phyloP scores from a whole-genome alignment of 2,797 vertebrate species.

The Sciurus carolinensis region DNA sequence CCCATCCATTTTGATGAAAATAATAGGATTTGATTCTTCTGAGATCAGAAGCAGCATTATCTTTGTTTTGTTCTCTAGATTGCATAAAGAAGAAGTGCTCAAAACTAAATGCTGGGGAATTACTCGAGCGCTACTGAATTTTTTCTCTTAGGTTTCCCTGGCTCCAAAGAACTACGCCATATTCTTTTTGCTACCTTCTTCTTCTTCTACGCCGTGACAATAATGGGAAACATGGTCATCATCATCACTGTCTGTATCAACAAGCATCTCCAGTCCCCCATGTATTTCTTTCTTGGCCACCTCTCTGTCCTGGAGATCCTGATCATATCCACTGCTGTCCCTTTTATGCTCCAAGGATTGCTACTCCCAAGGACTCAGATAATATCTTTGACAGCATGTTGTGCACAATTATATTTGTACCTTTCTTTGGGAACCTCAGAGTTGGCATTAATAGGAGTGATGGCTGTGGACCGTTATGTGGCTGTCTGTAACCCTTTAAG shows the following conservation, averaged over 20 bases:
- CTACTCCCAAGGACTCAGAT: slow-evolving; percentile 19
- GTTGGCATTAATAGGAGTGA: slow-evolving; percentile 19
- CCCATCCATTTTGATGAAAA: neutral
- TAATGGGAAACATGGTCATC: slow-evolving; percentile 50
- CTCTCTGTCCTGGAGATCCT: slow-evolving; percentile 67
- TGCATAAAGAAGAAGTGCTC: neutral
- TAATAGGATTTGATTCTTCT: neutral
- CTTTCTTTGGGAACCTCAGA: slow-evolving; percentile 70
- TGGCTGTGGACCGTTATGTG: slow-evolving; percentile 72
- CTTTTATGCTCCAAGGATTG: slow-evolving; percentile 49
- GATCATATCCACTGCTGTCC: neutral
- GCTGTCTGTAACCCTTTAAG: slow-evolving; percentile 72
- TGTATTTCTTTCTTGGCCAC: slow-evolving; percentile 77
- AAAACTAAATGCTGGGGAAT: slow-evolving; percentile 45
- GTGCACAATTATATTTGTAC: slow-evolving; percentile 63
- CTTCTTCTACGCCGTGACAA: slow-evolving; percentile 60
- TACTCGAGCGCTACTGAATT: slow-evolving; percentile 70
- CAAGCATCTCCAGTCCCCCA: slow-evolving; percentile 46
- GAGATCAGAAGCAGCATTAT: neutral
- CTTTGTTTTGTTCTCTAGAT: neutral
- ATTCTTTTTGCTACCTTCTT: slow-evolving; percentile 63
- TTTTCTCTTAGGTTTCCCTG: slow-evolving; percentile 61
- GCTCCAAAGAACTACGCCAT: neutral
- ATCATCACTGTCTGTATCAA: neutral
- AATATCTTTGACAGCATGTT: slow-evolving; percentile 53